Conservation (phyloP, 2,888 invertebrate genomes). For the Athalia circularis region DNA sequence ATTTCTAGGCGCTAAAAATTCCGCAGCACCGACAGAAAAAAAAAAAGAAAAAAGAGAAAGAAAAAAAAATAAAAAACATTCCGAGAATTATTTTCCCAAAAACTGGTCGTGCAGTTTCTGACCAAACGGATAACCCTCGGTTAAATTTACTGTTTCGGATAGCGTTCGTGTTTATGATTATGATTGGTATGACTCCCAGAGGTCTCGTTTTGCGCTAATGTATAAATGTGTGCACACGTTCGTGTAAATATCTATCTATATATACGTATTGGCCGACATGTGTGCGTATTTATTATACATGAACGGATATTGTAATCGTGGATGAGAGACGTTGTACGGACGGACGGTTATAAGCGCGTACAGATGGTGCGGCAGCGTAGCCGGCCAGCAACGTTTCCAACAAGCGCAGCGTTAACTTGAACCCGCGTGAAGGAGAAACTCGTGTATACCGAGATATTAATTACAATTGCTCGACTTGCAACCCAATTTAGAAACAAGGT, state of each 20-base stretch:
- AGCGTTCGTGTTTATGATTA: conserved; percentile 49
- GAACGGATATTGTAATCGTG: no score
- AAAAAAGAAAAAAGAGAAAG: conserved; percentile 32
- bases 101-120: conserved; percentile 7
- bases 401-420: neutral
- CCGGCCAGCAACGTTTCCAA: neutral
- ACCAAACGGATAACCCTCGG: conserved; percentile 30
- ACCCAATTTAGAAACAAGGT: conserved; percentile 66
- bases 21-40: conserved; percentile 47
- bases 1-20: conserved; percentile 29
- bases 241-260: neutral
- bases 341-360: neutral
- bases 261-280: neutral
- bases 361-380: neutral
- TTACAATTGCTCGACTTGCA: conserved; percentile 63
- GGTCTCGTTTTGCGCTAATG: conserved; percentile 56
- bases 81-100: conserved; percentile 23
- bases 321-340: neutral
- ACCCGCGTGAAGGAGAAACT: conserved; percentile 5
- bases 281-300: no score
- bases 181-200: conserved; percentile 66
- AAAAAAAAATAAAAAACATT: no score
- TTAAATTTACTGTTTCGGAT: conserved; percentile 52
- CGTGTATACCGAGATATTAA: conserved; percentile 60
- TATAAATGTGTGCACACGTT: neutral